Percentiles rank a stretch among this genome's conserved stretches.
phyloP scores from a whole-genome alignment of 2,113 vertebrate species.

The Choloepus hoffmanni region DNA sequence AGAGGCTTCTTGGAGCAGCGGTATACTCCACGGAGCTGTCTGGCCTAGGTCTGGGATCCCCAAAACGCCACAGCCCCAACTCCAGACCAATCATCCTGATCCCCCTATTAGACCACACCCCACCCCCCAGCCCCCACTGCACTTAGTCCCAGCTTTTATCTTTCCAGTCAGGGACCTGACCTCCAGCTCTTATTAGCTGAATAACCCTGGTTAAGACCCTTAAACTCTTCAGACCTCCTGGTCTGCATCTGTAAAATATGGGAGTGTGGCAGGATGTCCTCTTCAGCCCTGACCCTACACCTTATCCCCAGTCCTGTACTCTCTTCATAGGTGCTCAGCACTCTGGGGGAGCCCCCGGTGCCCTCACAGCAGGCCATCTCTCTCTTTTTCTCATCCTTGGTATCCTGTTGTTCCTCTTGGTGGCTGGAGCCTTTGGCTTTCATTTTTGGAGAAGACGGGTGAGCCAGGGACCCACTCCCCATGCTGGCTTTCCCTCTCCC shows the following conservation, averaged over 20 bases:
- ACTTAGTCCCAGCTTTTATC: neutral
- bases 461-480: neutral
- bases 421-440: conserved; percentile 55
- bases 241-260: neutral
- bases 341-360: conserved; percentile 47
- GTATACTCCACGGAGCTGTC: neutral
- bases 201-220: neutral
- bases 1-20: conserved; percentile 63
- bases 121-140: accelerated
- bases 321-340: conserved; percentile 81
- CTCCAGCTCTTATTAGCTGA: neutral
- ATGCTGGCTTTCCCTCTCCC: neutral
- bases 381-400: conserved; percentile 77
- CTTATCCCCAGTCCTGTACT: conserved; percentile 61
- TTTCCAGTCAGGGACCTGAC: neutral
- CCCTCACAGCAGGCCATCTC: conserved; percentile 58
- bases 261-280: neutral
- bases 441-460: conserved; percentile 72
- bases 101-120: neutral
- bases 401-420: conserved; percentile 66
- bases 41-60: conserved; percentile 66
- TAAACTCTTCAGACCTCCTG: neutral
- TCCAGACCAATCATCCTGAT: neutral
- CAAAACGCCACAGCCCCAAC: neutral
- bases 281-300: neutral